Conservation (phyloP, 2,797 vertebrate genomes). For the Nannoperca obscura region DNA sequence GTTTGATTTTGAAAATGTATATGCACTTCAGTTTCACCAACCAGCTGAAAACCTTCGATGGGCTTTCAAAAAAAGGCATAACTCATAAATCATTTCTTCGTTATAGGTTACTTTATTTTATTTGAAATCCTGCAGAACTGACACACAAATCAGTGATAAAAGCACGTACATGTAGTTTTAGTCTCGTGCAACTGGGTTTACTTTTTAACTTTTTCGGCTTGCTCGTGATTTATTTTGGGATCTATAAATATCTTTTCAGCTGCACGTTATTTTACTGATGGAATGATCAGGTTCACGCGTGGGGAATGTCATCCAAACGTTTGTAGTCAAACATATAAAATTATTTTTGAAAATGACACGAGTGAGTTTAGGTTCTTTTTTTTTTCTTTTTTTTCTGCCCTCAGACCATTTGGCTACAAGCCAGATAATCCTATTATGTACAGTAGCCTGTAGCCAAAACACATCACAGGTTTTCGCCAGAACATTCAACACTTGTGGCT, state of each 20-base stretch:
- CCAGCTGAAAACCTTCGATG: slow-evolving; percentile 13
- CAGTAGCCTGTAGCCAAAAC: slow-evolving; percentile 68
- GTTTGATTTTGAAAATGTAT: slow-evolving; percentile 6
- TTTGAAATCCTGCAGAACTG: slow-evolving; percentile 40
- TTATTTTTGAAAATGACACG: slow-evolving; percentile 61
- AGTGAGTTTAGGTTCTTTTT: slow-evolving; percentile 52
- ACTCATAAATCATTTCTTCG: slow-evolving; percentile 28
- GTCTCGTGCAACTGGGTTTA: slow-evolving; percentile 3
- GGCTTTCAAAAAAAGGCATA: slow-evolving; percentile 17
- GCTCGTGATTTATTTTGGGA: slow-evolving; percentile 37
- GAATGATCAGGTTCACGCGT: slow-evolving; percentile 19
- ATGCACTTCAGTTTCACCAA: slow-evolving; percentile 26
- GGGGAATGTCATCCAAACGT: slow-evolving; percentile 47
- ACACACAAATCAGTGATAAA: slow-evolving; percentile 39
- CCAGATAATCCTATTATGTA: slow-evolving; percentile 75
- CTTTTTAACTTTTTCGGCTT: slow-evolving; percentile 16
- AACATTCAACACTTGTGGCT: slow-evolving; percentile 81
- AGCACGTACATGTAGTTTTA: slow-evolving; percentile 8
- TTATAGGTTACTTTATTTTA: neutral
- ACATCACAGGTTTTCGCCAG: slow-evolving; percentile 70
- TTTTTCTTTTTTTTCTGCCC: slow-evolving; percentile 11
- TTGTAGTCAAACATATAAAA: slow-evolving; percentile 64
- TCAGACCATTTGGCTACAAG: slow-evolving; percentile 66
- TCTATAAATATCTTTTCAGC: slow-evolving; percentile 51
- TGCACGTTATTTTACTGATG: slow-evolving; percentile 34